phyloP scores from a whole-genome alignment of 2,888 invertebrate genomes.

The Morinoia aosen region DNA sequence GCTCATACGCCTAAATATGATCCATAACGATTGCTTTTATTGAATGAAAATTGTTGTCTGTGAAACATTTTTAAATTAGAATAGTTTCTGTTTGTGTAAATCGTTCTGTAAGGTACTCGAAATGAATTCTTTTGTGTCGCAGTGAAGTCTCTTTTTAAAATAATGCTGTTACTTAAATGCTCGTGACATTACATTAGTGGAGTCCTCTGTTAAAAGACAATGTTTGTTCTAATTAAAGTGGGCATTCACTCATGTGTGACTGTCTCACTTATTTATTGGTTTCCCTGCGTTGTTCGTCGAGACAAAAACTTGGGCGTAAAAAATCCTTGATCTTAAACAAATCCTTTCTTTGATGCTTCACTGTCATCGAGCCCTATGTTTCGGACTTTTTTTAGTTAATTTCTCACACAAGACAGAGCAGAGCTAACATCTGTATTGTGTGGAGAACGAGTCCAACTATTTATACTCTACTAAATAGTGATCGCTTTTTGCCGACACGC shows the following conservation, averaged over 20 bases:
- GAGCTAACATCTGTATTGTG: not conserved
- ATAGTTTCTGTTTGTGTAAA: not conserved
- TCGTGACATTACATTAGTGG: slow-evolving; percentile 40
- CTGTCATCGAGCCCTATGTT: slow-evolving; percentile 36
- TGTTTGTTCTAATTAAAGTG: slow-evolving; percentile 42
- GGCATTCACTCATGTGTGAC: slow-evolving; percentile 48
- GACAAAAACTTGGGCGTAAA: slow-evolving; percentile 15
- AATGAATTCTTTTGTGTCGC: not conserved
- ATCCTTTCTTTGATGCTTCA: slow-evolving; percentile 36
- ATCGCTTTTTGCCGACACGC: not conserved
- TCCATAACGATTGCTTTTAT: not conserved
- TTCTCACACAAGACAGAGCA: slow-evolving; percentile 18
- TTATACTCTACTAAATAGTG: slow-evolving; percentile 17
- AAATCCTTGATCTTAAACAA: slow-evolving; percentile 27
- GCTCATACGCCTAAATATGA: not conserved
- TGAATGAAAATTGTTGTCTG: not conserved
- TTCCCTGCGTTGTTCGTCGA: slow-evolving; percentile 16
- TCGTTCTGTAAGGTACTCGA: not conserved
- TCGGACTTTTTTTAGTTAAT: slow-evolving; percentile 15
- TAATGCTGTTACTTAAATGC: slow-evolving; percentile 26
- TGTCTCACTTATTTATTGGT: slow-evolving; percentile 46
- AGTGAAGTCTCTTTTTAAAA: not conserved
- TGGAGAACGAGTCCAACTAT: not conserved
- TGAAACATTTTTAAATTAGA: not conserved
- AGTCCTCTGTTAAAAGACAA: not conserved